Percentiles rank a stretch among this genome's conserved stretches.
Conservation (phyloP, 2,113 vertebrate genomes). For the Daboia siamensis region DNA sequence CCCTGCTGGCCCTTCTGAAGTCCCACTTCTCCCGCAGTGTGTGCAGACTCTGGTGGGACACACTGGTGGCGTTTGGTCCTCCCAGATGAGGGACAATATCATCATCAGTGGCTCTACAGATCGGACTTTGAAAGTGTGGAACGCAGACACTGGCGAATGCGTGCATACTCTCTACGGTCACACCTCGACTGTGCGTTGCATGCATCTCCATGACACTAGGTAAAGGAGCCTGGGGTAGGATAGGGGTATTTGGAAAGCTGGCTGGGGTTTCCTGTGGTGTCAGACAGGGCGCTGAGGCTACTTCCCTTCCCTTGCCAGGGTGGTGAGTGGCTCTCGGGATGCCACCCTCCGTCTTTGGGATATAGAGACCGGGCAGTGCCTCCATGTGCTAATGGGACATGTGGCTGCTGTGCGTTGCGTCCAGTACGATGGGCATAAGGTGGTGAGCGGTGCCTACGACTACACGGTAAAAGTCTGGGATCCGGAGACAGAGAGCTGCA, state of each 20-base stretch:
- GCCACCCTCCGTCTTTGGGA: slow-evolving; percentile 67
- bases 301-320: slow-evolving; percentile 38
- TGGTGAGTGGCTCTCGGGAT: slow-evolving; percentile 63
- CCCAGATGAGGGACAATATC: slow-evolving; percentile 63
- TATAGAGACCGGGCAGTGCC: slow-evolving; percentile 63
- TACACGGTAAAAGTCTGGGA: slow-evolving; percentile 70
- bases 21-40: slow-evolving; percentile 24
- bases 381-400: slow-evolving; percentile 65
- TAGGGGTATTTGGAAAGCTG: background rate
- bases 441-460: slow-evolving; percentile 65
- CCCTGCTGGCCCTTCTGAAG: accelerated
- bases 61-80: slow-evolving; percentile 65
- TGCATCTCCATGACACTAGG: slow-evolving; percentile 66
- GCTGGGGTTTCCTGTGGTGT: background rate
- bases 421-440: slow-evolving; percentile 59
- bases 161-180: slow-evolving; percentile 64
- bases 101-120: slow-evolving; percentile 67
- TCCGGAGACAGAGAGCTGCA: slow-evolving; percentile 65
- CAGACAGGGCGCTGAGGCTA: background rate
- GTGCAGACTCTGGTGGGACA: slow-evolving; percentile 68
- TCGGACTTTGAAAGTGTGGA: slow-evolving; percentile 66
- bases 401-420: slow-evolving; percentile 65
- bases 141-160: slow-evolving; percentile 58
- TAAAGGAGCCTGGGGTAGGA: background rate
- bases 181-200: slow-evolving; percentile 66